These are phyloP conservation scores for Antennarius maculatus DNA, from an alignment of 2,797 vertebrate genomes.

Conservation along the genomic window DNA sequence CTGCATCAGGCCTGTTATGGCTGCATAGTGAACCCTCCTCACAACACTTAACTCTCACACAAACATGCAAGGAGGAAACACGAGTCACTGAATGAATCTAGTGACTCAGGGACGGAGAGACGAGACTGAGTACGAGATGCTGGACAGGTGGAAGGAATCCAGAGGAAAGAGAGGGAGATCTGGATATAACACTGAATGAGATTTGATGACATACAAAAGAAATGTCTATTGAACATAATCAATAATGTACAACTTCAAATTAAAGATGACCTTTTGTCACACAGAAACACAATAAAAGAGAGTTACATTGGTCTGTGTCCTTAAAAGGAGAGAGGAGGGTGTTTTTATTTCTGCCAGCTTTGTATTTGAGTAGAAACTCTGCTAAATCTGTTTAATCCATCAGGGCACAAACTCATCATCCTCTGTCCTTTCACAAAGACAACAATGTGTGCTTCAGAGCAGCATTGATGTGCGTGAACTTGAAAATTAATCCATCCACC, in stretches of 20 bases:
- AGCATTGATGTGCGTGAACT: slow-evolving; percentile 27
- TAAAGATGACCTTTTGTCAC: not conserved
- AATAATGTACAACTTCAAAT: not conserved
- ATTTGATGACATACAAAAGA: not conserved
- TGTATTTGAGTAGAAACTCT: slow-evolving; percentile 37
- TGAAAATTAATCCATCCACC: slow-evolving; percentile 55
- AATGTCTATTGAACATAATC: not conserved
- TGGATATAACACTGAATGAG: not conserved
- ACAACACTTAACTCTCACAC: slow-evolving; percentile 55
- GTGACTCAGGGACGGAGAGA: slow-evolving; percentile 30
- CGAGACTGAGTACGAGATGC: not conserved
- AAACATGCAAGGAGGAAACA: slow-evolving; percentile 29
- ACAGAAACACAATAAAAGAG: not conserved
- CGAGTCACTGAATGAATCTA: slow-evolving; percentile 29
- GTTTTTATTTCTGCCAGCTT: slow-evolving; percentile 32
- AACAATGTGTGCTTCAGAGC: slow-evolving; percentile 54
- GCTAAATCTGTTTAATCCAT: slow-evolving; percentile 60
- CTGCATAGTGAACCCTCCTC: slow-evolving; percentile 61
- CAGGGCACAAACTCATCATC: slow-evolving; percentile 61
- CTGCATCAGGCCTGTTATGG: slow-evolving; percentile 53
- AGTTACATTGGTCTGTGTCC: slow-evolving; percentile 3
- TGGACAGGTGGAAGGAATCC: slow-evolving; percentile 3
- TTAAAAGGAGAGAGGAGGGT: slow-evolving; percentile 22
- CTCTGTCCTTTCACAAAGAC: slow-evolving; percentile 40
- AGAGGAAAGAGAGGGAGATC: not conserved